Conservation (phyloP, 2,797 vertebrate genomes). For the Hemibagrus guttatus region DNA sequence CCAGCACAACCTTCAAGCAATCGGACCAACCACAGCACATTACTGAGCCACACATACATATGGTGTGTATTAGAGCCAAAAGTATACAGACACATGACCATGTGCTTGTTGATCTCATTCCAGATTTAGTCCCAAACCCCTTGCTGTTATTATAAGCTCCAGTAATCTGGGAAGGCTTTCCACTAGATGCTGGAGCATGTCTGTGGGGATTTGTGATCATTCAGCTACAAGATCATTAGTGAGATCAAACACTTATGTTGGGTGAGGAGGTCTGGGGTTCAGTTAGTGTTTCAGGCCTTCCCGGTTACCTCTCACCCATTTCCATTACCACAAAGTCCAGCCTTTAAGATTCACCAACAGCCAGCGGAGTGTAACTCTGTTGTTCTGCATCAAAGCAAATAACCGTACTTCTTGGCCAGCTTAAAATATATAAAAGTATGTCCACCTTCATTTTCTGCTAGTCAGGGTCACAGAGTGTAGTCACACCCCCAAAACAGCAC, state of each 20-base stretch:
- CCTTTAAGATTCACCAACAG: neutral
- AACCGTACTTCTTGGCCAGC: neutral
- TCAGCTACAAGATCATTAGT: neutral
- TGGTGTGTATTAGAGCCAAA: neutral
- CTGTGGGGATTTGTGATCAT: neutral
- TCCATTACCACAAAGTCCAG: neutral
- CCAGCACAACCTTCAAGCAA: neutral
- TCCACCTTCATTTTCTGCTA: neutral
- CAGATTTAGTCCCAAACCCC: neutral
- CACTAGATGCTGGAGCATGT: neutral
- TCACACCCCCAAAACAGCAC: neutral
- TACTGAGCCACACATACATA: neutral
- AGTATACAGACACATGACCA: neutral
- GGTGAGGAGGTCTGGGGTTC: neutral
- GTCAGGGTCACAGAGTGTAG: neutral
- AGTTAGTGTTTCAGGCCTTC: neutral
- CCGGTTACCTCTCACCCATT: neutral
- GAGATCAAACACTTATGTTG: neutral
- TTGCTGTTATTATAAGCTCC: neutral
- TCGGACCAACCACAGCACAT: neutral
- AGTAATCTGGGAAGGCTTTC: neutral
- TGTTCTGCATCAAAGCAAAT: neutral
- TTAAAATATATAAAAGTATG: neutral
- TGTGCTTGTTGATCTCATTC: neutral
- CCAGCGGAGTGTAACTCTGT: neutral